Percentiles rank a stretch among this genome's conserved stretches.
These are phyloP conservation scores for Drosophila miranda DNA, from an alignment of 1,140 invertebrate species.

Conservation along the genomic window DNA sequence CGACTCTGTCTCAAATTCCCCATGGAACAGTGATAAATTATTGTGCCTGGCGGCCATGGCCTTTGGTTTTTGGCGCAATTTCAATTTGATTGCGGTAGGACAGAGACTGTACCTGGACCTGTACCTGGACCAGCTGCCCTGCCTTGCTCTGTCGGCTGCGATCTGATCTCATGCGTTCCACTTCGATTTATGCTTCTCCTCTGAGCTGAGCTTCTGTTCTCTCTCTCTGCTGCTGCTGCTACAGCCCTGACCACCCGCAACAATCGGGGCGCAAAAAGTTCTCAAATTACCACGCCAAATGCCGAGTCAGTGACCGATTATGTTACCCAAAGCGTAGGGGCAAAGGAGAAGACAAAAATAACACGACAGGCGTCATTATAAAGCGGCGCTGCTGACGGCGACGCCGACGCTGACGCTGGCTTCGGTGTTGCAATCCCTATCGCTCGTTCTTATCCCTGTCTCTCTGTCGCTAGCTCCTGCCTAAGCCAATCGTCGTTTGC, in stretches of 20 bases:
- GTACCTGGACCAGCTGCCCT: constrained; percentile 34
- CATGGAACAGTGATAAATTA: constrained; percentile 59
- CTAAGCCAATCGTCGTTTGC: not conserved
- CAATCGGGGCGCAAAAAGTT: constrained; percentile 61
- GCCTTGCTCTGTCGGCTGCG: not conserved
- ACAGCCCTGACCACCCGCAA: constrained; percentile 69
- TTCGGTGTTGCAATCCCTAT: constrained; percentile 33
- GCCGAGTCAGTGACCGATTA: constrained; percentile 79
- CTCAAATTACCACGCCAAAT: constrained; percentile 79
- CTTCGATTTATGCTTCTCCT: constrained; percentile 21
- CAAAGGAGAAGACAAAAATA: constrained; percentile 24
- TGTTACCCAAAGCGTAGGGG: constrained; percentile 73
- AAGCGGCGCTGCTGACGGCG: constrained; percentile 42
- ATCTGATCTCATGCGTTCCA: constrained; percentile 37
- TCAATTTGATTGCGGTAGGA: constrained; percentile 69
- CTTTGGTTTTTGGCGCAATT: constrained; percentile 59
- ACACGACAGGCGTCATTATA: constrained; percentile 70
- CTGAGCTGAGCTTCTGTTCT: not conserved
- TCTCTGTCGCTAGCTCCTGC: constrained; percentile 20
- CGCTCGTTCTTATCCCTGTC: constrained; percentile 13
- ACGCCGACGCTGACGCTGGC: constrained; percentile 7
- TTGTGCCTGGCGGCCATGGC: constrained; percentile 36
- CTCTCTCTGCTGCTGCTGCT: not conserved
- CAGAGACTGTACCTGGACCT: constrained; percentile 43
- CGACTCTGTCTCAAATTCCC: not conserved